phyloP scores from a whole-genome alignment of 1,140 invertebrate species.

The Papilio xuthus region DNA sequence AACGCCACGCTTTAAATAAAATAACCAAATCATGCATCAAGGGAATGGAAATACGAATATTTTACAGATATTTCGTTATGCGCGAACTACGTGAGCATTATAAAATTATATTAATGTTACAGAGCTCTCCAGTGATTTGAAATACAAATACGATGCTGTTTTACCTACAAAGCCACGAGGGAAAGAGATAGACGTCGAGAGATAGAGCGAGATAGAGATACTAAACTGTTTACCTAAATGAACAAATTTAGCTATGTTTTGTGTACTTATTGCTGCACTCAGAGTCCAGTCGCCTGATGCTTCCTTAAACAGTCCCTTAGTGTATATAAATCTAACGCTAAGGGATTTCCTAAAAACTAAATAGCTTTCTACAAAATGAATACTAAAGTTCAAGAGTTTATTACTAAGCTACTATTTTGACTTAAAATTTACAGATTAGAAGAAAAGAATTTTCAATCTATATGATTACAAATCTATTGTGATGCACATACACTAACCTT shows the following conservation, averaged over 20 bases:
- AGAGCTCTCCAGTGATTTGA: not conserved
- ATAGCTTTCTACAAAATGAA: not conserved
- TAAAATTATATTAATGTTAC: constrained; percentile 10
- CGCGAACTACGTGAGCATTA: not conserved
- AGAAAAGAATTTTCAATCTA: too few species aligned
- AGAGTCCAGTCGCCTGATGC: too few species aligned
- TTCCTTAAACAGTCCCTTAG: too few species aligned
- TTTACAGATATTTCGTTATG: constrained; percentile 7
- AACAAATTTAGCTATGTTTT: too few species aligned
- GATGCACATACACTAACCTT: not conserved
- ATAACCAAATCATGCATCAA: constrained; percentile 12
- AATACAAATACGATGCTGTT: constrained; percentile 4
- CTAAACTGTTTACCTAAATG: too few species aligned
- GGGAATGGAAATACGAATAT: constrained; percentile 16
- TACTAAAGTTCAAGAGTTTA: too few species aligned
- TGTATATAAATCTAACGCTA: too few species aligned
- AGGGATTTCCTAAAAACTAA: too few species aligned
- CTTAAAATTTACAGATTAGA: too few species aligned
- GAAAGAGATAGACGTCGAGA: not conserved
- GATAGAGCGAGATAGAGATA: not conserved
- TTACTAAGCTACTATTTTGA: too few species aligned
- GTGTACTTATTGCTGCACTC: too few species aligned
- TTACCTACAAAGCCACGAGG: not conserved
- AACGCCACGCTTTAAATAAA: constrained; percentile 6
- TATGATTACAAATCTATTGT: not conserved